Conservation (phyloP, 2,797 vertebrate genomes). For the Macroramphosus scolopax region DNA sequence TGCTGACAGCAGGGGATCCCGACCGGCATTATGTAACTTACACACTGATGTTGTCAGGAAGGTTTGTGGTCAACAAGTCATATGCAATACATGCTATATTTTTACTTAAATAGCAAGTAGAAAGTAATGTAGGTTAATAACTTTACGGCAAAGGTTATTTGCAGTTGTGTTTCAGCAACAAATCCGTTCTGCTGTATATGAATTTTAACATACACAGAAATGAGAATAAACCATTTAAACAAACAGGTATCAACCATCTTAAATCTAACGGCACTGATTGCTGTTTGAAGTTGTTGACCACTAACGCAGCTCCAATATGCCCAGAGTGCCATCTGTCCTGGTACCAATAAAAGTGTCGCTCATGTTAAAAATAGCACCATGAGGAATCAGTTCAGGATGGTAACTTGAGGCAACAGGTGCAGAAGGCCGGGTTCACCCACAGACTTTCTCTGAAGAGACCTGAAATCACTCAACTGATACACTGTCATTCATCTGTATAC, state of each 20-base stretch:
- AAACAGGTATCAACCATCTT: too few species aligned
- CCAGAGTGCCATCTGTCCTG: neutral
- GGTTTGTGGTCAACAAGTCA: too few species aligned
- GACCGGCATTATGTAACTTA: neutral
- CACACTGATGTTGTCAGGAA: too few species aligned
- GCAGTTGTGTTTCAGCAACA: too few species aligned
- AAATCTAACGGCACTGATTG: constrained; percentile 1
- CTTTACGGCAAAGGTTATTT: too few species aligned
- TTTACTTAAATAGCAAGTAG: too few species aligned
- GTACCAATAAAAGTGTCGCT: constrained; percentile 47
- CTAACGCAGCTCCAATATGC: neutral
- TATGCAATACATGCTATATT: too few species aligned
- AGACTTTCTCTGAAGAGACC: constrained; percentile 12
- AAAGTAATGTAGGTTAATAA: too few species aligned
- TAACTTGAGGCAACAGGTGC: constrained; percentile 62
- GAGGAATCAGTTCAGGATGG: constrained; percentile 40
- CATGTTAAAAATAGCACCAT: constrained; percentile 60
- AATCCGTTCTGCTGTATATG: too few species aligned
- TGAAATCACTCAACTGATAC: constrained; percentile 24
- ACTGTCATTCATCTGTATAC: neutral
- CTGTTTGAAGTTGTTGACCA: neutral
- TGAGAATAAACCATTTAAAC: too few species aligned
- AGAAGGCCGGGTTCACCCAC: constrained; percentile 19
- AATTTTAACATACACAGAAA: too few species aligned
- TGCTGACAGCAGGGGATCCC: neutral